These are phyloP conservation scores for Protonibea diacanthus DNA, from an alignment of 2,797 vertebrate genomes.

Conservation along the genomic window DNA sequence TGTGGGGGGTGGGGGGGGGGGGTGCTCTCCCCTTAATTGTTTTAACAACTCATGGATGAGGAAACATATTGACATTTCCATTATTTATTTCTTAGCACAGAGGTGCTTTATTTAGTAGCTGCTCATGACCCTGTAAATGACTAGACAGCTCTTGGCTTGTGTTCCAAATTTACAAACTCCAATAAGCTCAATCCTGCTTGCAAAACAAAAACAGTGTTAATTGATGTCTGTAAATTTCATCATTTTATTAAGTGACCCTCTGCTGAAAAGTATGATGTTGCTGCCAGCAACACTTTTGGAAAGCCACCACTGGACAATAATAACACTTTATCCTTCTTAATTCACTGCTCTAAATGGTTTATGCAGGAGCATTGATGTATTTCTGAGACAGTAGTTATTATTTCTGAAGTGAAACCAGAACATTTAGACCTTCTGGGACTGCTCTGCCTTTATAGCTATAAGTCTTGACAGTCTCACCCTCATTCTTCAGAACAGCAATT, in stretches of 20 bases:
- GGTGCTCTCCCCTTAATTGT: constrained; percentile 38
- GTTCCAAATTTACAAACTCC: background rate
- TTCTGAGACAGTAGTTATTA: constrained; percentile 17
- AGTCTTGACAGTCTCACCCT: constrained; percentile 16
- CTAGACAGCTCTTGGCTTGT: background rate
- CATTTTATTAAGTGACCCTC: background rate
- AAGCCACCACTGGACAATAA: background rate
- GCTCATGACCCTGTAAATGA: constrained; percentile 16
- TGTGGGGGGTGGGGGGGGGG: too few relatives aligned
- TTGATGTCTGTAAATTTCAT: background rate
- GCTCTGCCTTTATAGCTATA: background rate
- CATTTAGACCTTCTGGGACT: constrained; percentile 4
- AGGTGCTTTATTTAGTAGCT: constrained; percentile 18
- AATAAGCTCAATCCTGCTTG: background rate
- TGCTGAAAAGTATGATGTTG: background rate
- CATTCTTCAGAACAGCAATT: constrained; percentile 13
- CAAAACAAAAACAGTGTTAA: background rate
- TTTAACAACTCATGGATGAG: constrained; percentile 41
- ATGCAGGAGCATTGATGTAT: background rate
- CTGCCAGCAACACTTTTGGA: background rate
- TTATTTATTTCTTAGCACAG: constrained; percentile 31
- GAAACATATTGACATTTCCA: constrained; percentile 40
- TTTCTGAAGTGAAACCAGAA: constrained; percentile 15
- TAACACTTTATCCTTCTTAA: background rate
- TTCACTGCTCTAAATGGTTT: constrained; percentile 9